Percentiles rank a stretch among this genome's conserved stretches.
These are phyloP conservation scores for Drosophila mauritiana DNA, from an alignment of 1,140 invertebrate genomes.

Conservation along the genomic window DNA sequence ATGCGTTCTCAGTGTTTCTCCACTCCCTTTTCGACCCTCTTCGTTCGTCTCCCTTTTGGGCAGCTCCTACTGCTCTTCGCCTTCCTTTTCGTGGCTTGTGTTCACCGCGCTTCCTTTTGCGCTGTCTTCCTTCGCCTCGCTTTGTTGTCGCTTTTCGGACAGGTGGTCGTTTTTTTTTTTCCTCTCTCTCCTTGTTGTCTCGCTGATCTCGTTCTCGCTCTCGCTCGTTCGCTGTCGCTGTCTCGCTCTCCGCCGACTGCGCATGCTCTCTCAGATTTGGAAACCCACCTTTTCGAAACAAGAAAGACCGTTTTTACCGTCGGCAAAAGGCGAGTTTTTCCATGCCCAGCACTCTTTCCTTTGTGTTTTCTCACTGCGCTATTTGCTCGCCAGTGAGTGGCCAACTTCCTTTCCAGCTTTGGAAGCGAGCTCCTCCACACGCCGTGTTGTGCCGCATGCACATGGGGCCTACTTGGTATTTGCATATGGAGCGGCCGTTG, in stretches of 20 bases:
- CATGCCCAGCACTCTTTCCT: slow-evolving; percentile 17
- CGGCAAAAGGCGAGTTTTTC: slow-evolving; percentile 29
- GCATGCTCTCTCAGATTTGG: slow-evolving; percentile 44
- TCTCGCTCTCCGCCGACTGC: slow-evolving; percentile 23
- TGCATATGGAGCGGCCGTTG: slow-evolving; percentile 65
- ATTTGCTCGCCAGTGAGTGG: slow-evolving; percentile 18
- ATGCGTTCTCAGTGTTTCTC: background rate
- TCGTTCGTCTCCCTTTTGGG: background rate
- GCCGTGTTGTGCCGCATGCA: background rate
- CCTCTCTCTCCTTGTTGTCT: slow-evolving; percentile 1
- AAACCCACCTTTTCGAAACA: slow-evolving; percentile 28
- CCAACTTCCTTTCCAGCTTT: slow-evolving; percentile 28
- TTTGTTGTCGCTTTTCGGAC: slow-evolving; percentile 56
- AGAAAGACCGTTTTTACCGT: slow-evolving; percentile 28
- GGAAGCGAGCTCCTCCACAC: slow-evolving; percentile 6
- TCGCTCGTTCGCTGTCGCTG: slow-evolving; percentile 2
- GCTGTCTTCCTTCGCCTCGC: slow-evolving; percentile 40
- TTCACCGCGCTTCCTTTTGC: slow-evolving; percentile 29
- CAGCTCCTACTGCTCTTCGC: slow-evolving; percentile 13
- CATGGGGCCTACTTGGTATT: slow-evolving; percentile 48
- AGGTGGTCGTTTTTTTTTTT: slow-evolving; percentile 59
- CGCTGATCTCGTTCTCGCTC: background rate
- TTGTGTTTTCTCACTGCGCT: slow-evolving; percentile 10
- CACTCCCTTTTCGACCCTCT: slow-evolving; percentile 12
- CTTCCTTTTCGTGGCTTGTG: slow-evolving; percentile 22